These are phyloP conservation scores for Leptothorax acervorum DNA, from an alignment of 2,888 invertebrate genomes.

Conservation along the genomic window DNA sequence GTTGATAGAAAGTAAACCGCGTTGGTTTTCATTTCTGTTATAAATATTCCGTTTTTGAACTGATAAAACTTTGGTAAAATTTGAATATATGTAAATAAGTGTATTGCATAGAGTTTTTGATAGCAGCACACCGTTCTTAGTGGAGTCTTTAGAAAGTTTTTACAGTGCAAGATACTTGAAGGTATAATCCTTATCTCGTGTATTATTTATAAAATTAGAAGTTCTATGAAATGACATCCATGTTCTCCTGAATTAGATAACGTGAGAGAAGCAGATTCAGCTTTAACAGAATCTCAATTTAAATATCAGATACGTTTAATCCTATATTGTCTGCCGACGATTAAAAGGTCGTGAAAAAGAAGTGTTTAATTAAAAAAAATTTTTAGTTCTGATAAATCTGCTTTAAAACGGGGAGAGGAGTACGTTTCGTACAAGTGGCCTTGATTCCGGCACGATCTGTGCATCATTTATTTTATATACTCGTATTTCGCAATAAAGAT, in stretches of 20 bases:
- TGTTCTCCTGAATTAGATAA: not conserved
- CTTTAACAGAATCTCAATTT: slow-evolving; percentile 3
- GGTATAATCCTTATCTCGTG: slow-evolving; percentile 11
- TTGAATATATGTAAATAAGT: slow-evolving; percentile 4
- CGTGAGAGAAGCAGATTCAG: not conserved
- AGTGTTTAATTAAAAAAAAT: slow-evolving; percentile 1
- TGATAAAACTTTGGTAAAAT: not conserved
- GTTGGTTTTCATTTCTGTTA: not conserved
- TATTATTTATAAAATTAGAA: slow-evolving; percentile 6
- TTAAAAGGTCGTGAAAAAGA: not conserved
- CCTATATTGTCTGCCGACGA: not conserved
- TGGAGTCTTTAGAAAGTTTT: not conserved
- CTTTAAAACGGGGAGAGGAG: not conserved
- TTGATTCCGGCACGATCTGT: not conserved
- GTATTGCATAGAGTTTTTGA: not conserved
- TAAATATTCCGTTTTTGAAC: not conserved
- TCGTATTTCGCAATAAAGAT: slow-evolving; percentile 21
- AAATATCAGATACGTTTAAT: not conserved
- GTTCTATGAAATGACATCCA: not conserved
- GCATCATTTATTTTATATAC: not conserved
- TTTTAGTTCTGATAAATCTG: not conserved
- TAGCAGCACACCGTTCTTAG: not conserved
- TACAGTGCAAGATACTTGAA: not conserved
- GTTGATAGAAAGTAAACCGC: not conserved
- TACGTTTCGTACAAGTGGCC: not conserved